phyloP scores from a whole-genome alignment of 2,113 vertebrate genomes.

The Hippolais icterina region DNA sequence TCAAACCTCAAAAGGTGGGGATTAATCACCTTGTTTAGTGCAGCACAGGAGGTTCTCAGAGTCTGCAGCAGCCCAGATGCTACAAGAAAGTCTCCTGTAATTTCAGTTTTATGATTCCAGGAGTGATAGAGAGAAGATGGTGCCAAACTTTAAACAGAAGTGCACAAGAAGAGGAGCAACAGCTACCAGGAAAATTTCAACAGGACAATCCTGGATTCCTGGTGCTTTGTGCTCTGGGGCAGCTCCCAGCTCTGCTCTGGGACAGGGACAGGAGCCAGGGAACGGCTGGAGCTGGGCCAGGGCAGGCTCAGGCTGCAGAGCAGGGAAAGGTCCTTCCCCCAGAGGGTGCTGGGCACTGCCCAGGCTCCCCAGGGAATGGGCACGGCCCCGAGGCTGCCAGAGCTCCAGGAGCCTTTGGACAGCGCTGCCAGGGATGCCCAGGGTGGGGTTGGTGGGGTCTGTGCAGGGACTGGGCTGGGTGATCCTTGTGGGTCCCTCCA shows the following conservation, averaged over 20 bases:
- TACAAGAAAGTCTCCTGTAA: not conserved
- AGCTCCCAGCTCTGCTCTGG: not conserved
- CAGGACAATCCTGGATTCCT: not conserved
- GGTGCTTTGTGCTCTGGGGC: not conserved
- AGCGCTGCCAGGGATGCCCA: not conserved
- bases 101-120: not conserved
- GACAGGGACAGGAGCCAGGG: not conserved
- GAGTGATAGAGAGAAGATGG: not conserved
- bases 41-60: not conserved
- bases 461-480: accelerated
- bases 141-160: not conserved
- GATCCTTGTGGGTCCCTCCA: accelerated
- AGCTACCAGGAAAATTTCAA: not conserved
- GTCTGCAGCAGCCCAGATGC: not conserved
- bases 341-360: not conserved
- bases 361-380: not conserved
- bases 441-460: not conserved
- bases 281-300: not conserved
- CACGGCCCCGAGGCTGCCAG: not conserved
- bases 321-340: not conserved
- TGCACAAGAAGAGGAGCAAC: not conserved
- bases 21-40: not conserved
- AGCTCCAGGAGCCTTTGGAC: not conserved
- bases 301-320: not conserved
- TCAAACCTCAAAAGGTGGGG: not conserved